Percentiles rank a stretch among this genome's conserved stretches.
Evolutionary conservation across 2,113 vertebrate species (phyloP).

Genomic region (Asarcornis scutulata): DNA sequence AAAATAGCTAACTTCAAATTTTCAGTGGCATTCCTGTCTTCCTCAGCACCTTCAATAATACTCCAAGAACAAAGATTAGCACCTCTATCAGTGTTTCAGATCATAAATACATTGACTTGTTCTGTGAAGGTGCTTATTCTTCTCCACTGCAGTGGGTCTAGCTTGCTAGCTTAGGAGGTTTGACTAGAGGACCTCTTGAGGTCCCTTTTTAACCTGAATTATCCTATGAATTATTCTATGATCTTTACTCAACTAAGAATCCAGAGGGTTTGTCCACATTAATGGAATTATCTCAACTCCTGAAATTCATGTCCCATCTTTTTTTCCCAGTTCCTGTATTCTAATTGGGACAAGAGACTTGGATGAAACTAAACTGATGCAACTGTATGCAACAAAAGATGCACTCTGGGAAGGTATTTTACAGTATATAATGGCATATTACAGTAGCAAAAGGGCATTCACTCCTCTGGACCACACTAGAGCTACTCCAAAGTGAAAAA

Average conservation of each 20-base stretch:
- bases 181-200: not conserved
- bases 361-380: not conserved
- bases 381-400: not conserved
- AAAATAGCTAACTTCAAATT: not conserved
- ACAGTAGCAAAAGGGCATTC: not conserved
- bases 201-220: not conserved
- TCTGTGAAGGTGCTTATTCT: not conserved
- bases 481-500: not conserved
- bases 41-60: not conserved
- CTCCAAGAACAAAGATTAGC: not conserved
- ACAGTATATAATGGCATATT: not conserved
- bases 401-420: not conserved
- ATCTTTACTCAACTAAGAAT: not conserved
- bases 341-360: fast-evolving
- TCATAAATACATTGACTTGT: not conserved
- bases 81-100: not conserved
- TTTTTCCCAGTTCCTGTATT: not conserved
- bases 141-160: not conserved
- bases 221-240: not conserved
- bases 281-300: not conserved
- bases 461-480: fast-evolving
- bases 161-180: not conserved
- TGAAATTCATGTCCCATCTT: not conserved
- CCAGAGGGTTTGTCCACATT: not conserved
- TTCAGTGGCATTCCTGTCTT: not conserved